Conservation (phyloP, 2,113 vertebrate genomes). For the Micronisus gabar region DNA sequence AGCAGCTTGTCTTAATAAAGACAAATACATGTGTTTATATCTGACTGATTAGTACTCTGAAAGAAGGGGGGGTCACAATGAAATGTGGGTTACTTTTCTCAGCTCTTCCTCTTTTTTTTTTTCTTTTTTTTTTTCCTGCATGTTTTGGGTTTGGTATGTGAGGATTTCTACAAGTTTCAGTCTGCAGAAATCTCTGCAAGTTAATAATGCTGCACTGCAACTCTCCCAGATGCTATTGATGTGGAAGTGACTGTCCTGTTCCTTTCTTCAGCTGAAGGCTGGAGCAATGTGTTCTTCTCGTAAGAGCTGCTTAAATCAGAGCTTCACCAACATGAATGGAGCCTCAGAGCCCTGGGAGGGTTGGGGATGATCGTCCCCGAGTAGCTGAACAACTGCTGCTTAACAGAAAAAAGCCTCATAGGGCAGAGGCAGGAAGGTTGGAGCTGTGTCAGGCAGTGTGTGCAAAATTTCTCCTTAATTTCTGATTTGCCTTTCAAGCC, state of each 20-base stretch:
- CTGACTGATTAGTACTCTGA: neutral
- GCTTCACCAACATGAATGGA: neutral
- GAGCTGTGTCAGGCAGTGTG: neutral
- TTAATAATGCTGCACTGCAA: neutral
- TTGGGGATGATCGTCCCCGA: neutral
- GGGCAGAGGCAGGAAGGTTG: neutral
- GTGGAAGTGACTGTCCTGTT: neutral
- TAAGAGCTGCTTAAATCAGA: neutral
- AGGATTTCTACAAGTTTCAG: neutral
- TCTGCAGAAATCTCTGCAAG: neutral
- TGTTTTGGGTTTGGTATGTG: neutral
- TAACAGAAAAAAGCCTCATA: neutral
- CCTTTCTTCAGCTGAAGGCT: neutral
- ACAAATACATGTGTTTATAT: neutral
- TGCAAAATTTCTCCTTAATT: neutral
- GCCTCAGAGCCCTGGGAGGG: neutral
- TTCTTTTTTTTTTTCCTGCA: too few species aligned
- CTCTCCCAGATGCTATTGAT: neutral
- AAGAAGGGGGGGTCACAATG: neutral
- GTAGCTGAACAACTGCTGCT: neutral
- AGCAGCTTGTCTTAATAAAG: neutral
- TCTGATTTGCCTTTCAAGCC: neutral
- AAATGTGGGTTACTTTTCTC: neutral
- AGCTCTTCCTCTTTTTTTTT: too few species aligned
- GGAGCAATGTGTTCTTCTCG: accelerated